Evolutionary conservation across 1,140 invertebrate species (phyloP), one percentile per base, ranked within the genome.

Genomic region (Steinernema khuongi): DNA sequence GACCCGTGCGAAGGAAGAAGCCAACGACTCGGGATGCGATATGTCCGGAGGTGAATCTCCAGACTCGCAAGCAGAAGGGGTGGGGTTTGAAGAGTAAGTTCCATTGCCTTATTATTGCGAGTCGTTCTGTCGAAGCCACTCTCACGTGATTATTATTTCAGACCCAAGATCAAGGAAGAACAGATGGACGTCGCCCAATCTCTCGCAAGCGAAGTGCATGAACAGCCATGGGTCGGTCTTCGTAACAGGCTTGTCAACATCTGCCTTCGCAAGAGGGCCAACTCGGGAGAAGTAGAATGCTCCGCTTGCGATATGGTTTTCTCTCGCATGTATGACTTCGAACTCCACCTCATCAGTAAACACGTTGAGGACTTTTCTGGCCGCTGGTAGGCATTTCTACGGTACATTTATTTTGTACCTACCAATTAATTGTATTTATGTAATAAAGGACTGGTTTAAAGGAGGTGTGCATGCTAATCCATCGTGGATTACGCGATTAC

Each of bases 361-460:
- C 50, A 60, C 50, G 26, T 60, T n/a, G 22, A 22, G 22, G 7
- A 41, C 36, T 4, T 60, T 60, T 22, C 50, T n/a, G n/a, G 50
- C 50, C 50, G 50, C 50, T 60, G 50, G 50, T 60, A 60, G 50
- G 50, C 50, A 60, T n/a, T 41, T n/a, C 36, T 41, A 41, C 14
- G 14, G 50, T 60, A 60, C 50, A 60, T 60, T 60, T n/a, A n/a
- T 41, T 41, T 60, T 60, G 50, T 60, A 60, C 4, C 26, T 60
- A 60, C 14, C 36, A 41, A n/a, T n/a, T n/a, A n/a, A n/a, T n/a
- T n/a, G n/a, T n/a, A n/a, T n/a, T n/a, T n/a, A n/a, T n/a, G n/a
- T n/a, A n/a, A n/a, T n/a, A n/a, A n/a, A n/a, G n/a, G n/a, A n/a
- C n/a, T n/a, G n/a, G n/a, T n/a, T n/a, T n/a, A n/a, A n/a, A n/a